Evolutionary conservation across 2,888 invertebrate genomes (phyloP).

Genomic region (Cataglyphis albicans): DNA sequence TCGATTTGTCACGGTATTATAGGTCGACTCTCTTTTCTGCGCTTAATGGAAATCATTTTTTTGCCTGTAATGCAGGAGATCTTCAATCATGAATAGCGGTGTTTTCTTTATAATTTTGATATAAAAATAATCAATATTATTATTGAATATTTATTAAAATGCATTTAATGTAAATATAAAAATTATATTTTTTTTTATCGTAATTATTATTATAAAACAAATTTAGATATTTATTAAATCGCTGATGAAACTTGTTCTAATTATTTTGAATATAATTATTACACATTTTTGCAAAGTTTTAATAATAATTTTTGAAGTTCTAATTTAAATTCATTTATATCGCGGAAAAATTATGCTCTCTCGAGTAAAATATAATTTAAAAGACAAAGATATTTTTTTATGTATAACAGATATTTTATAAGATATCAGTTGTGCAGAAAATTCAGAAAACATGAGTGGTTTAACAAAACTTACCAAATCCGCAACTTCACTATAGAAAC

Average conservation of each 20-base stretch:
- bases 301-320: constrained; percentile 8
- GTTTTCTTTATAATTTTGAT: constrained; percentile 1
- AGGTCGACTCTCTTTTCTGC: not conserved
- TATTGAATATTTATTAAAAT: not conserved
- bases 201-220: not conserved
- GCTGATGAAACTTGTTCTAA: not conserved
- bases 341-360: not conserved
- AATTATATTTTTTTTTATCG: not conserved
- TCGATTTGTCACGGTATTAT: not conserved
- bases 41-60: constrained; percentile 12
- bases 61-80: not conserved
- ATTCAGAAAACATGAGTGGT: not conserved
- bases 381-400: not conserved
- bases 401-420: not conserved
- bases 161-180: not conserved
- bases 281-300: not conserved
- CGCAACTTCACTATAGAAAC: not conserved
- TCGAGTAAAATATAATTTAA: not conserved
- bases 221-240: not conserved
- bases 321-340: not conserved
- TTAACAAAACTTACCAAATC: constrained; percentile 43
- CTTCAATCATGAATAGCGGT: not conserved
- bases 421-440: not conserved
- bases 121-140: constrained; percentile 4
- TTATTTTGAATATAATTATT: too few species aligned